Conservation (phyloP, 1,140 invertebrate species). For the Dreissena rostriformis region DNA sequence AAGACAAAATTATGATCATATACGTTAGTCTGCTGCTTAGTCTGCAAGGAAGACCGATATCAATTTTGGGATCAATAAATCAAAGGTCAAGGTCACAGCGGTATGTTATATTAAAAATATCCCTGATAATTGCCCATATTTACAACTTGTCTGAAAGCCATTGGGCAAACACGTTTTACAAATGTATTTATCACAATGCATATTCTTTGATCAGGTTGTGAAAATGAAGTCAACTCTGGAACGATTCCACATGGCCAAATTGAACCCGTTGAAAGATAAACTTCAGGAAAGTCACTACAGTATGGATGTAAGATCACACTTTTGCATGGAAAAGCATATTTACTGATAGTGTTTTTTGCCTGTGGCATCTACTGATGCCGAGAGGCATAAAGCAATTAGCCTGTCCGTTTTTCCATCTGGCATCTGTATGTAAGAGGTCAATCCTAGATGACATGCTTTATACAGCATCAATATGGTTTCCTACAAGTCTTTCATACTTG, state of each 20-base stretch:
- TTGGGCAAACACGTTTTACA: neutral
- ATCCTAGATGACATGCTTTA: no score
- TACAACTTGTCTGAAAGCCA: neutral
- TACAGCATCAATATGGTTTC: no score
- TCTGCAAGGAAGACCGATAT: neutral
- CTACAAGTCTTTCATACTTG: no score
- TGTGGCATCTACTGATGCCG: no score
- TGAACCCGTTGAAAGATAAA: conserved; percentile 85
- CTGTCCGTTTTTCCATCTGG: no score
- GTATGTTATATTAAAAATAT: neutral
- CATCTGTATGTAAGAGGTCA: no score
- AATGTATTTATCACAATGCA: neutral
- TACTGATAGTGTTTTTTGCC: no score
- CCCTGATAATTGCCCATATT: neutral
- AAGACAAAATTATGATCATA: no score
- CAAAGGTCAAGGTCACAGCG: neutral
- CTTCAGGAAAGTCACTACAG: conserved; percentile 72
- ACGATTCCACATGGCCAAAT: conserved; percentile 92
- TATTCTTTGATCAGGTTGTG: conserved; percentile 69
- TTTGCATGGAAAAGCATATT: no score
- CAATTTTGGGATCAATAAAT: neutral
- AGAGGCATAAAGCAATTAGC: no score
- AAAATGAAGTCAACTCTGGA: conserved; percentile 94
- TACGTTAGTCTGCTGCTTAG: neutral
- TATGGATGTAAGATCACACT: conserved; percentile 71